Evolutionary conservation across 2,888 invertebrate species (phyloP).

Genomic region (Teleogryllus oceanicus): DNA sequence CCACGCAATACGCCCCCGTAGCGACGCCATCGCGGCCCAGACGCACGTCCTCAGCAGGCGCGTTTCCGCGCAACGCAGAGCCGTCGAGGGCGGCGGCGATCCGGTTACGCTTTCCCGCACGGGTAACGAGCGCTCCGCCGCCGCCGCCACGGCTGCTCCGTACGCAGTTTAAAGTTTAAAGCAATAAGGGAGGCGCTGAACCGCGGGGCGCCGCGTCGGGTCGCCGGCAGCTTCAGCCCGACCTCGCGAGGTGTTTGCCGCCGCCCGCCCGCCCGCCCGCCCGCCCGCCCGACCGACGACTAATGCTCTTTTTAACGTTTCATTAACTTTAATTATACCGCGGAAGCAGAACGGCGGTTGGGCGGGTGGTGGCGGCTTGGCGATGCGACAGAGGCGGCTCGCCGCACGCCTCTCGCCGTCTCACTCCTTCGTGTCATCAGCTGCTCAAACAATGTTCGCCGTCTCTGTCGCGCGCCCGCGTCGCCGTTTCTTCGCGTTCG

Average conservation of each 20-base stretch:
- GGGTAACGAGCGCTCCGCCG: background rate
- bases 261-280: constrained; percentile 5
- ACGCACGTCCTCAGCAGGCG: no score
- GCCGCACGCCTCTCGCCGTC: background rate
- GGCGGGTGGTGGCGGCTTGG: background rate
- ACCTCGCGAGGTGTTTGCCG: no score
- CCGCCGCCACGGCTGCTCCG: background rate
- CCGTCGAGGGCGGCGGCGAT: background rate
- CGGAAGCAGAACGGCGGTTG: constrained; percentile 19
- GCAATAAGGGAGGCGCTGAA: constrained; percentile 2
- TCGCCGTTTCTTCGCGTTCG: no score
- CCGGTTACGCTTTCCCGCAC: background rate
- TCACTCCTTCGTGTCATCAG: no score
- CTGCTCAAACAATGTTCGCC: no score
- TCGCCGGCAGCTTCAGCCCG: no score
- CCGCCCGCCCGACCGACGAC: background rate
- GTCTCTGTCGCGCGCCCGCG: no score
- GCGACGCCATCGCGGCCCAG: no score
- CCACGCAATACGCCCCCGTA: no score
- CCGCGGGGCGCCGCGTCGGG: background rate
- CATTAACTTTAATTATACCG: constrained; percentile 33
- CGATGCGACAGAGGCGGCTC: background rate
- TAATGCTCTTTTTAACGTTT: constrained; percentile 29
- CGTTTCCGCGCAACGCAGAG: no score
- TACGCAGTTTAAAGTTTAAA: background rate